Conservation (phyloP, 1,140 invertebrate species). For the Nomia melanderi region DNA sequence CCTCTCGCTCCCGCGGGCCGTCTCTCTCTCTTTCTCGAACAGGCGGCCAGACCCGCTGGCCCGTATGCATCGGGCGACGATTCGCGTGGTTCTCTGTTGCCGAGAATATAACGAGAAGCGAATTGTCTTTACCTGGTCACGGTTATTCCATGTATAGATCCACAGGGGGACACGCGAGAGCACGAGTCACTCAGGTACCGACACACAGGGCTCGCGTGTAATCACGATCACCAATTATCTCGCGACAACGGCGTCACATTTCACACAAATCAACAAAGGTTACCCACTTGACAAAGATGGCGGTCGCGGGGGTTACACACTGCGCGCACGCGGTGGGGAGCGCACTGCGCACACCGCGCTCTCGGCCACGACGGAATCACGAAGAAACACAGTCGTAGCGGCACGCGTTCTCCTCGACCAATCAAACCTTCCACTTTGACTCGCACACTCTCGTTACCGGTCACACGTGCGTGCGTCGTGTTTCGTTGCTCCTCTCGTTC, state of each 20-base stretch:
- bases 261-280: constrained; percentile 81
- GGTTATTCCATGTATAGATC: constrained; percentile 54
- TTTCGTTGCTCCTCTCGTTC: constrained; percentile 16
- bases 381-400: constrained; percentile 53
- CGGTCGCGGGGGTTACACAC: constrained; percentile 68
- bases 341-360: constrained; percentile 62
- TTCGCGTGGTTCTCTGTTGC: constrained; percentile 48
- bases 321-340: constrained; percentile 65
- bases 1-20: not conserved
- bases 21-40: constrained; percentile 2
- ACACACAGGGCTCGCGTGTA: constrained; percentile 58
- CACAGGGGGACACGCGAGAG: constrained; percentile 31
- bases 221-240: constrained; percentile 71
- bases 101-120: constrained; percentile 30
- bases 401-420: constrained; percentile 66
- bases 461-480: constrained; percentile 31
- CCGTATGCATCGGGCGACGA: constrained; percentile 64
- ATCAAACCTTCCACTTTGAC: constrained; percentile 53
- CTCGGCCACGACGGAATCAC: constrained; percentile 53
- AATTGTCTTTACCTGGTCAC: constrained; percentile 58
- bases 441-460: constrained; percentile 42
- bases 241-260: constrained; percentile 79
- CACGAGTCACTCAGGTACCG: constrained; percentile 42
- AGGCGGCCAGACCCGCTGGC: constrained; percentile 32
- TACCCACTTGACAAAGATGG: constrained; percentile 80